These are phyloP conservation scores for Meloidogyne exigua DNA, from an alignment of 1,140 invertebrate species.

Conservation along the genomic window DNA sequence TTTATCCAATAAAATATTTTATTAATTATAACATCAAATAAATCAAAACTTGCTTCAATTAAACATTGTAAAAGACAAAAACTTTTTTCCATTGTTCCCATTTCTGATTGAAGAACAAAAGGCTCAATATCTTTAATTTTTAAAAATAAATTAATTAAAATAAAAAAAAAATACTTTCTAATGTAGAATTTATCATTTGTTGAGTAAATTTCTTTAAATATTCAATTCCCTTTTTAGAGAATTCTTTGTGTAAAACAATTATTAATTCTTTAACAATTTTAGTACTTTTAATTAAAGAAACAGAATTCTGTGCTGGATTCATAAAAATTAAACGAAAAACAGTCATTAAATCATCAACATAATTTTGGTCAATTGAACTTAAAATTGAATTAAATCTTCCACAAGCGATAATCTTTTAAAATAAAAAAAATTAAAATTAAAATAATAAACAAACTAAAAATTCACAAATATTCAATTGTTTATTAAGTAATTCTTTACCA, in stretches of 20 bases:
- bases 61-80: slow-evolving; percentile 37
- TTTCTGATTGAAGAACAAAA: slow-evolving; percentile 57
- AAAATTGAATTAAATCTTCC: slow-evolving; percentile 12
- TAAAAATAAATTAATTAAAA: background rate
- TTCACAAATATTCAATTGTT: slow-evolving; percentile 36
- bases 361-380: slow-evolving; percentile 6
- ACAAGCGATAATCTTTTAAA: slow-evolving; percentile 17
- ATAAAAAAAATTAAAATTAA: slow-evolving; percentile 9
- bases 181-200: background rate
- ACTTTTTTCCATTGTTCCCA: slow-evolving; percentile 50
- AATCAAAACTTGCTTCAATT: slow-evolving; percentile 7
- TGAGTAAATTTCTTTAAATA: background rate
- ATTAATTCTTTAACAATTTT: background rate
- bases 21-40: slow-evolving; percentile 16
- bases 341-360: slow-evolving; percentile 37
- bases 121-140: slow-evolving; percentile 52
- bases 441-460: slow-evolving; percentile 27
- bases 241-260: background rate
- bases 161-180: background rate
- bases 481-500: slow-evolving; percentile 17
- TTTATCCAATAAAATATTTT: slow-evolving; percentile 51
- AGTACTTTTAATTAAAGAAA: slow-evolving; percentile 3
- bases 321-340: slow-evolving; percentile 35
- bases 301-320: slow-evolving; percentile 26
- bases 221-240: background rate